Evolutionary conservation across 2,888 invertebrate species (phyloP), one percentile per base, ranked within the genome.

Genomic region (Torymus auratus): DNA sequence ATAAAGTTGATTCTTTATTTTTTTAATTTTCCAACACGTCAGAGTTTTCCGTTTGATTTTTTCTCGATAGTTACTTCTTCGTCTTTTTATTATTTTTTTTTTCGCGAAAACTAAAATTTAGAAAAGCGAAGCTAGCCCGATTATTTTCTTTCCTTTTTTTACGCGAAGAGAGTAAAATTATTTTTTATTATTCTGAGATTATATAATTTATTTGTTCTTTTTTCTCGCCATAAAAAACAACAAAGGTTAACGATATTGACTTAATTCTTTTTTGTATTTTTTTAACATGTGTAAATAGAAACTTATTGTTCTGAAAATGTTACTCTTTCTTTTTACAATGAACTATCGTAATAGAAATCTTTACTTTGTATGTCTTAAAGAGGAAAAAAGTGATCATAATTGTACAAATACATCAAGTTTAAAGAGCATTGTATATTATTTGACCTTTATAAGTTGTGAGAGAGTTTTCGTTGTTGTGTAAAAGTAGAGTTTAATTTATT

Each of bases 361-460:
- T 68, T 78, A 80, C 71, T 71, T 55, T 82, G 71, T 80, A 73
- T 79, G 80, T 82, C 70, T 78, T 79, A 70, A 75, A 74, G 41
- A 65, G 17, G 80, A 68, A 58, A 65, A 41, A 78, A 68, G 67
- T 80, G 75, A 80, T 82, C 68, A 78, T 80, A 64, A 62, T 60
- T 82, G 82, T 82, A 82, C 74, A 82, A 82, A 82, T 80, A 78
- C 80, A 80, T 67, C 14, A 75, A 71, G 64, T 80, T 74, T 50
- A 75, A 80, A 68, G 60, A 82, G 55, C 53, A 78, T 80, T 82
- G 80, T 80, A 82, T 78, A 78, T 80, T 82, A 82, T 82, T 82
- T 82, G 75, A 82, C 73, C 82, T 68, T 81, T 73, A 75, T 77
- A 62, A 82, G 53, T 78, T 78, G 68, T 71, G 73, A 82, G 60